Percentiles rank a stretch among this genome's conserved stretches.
phyloP scores from a whole-genome alignment of 2,113 vertebrate species.

The Percopsis transmontana region DNA sequence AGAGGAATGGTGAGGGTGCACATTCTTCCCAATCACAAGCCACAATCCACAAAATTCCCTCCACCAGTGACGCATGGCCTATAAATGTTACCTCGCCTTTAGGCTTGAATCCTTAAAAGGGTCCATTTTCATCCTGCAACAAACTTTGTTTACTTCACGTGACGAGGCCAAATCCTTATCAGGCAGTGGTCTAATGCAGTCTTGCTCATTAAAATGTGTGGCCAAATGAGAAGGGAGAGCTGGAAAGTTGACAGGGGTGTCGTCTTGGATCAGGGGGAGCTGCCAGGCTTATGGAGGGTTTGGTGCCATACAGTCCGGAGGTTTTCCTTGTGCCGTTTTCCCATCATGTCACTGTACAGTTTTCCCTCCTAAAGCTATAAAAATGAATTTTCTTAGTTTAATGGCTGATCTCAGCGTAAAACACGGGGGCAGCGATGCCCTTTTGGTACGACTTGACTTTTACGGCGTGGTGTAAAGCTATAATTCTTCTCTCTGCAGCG shows the following conservation, averaged over 20 bases:
- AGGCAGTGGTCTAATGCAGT: slow-evolving; percentile 34
- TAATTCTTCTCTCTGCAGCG: slow-evolving; percentile 16
- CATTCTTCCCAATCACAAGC: slow-evolving; percentile 45
- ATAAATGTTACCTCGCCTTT: slow-evolving; percentile 23
- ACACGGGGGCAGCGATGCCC: slow-evolving; percentile 25
- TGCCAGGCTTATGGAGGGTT: slow-evolving; percentile 43
- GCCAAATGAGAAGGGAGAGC: slow-evolving; percentile 33
- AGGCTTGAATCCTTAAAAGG: slow-evolving; percentile 31
- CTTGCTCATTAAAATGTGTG: slow-evolving; percentile 56
- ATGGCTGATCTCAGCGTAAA: slow-evolving; percentile 22
- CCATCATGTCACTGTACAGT: slow-evolving; percentile 42
- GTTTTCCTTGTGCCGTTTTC: slow-evolving; percentile 48
- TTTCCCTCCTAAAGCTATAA: slow-evolving; percentile 36
- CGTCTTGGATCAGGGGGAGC: slow-evolving; percentile 53
- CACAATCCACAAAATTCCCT: slow-evolving; percentile 26
- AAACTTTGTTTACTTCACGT: slow-evolving; percentile 44
- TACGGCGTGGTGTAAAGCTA: slow-evolving; percentile 39
- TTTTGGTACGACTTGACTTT: slow-evolving; percentile 38
- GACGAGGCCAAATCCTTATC: slow-evolving; percentile 37
- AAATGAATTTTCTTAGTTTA: slow-evolving; percentile 15
- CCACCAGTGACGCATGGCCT: slow-evolving; percentile 13
- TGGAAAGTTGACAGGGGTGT: slow-evolving; percentile 49
- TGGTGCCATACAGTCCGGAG: slow-evolving; percentile 64
- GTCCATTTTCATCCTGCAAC: slow-evolving; percentile 31
- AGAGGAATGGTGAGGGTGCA: slow-evolving; percentile 42